Percentiles rank a stretch among this genome's conserved stretches.
Evolutionary conservation across 2,113 vertebrate genomes (phyloP).

Genomic region (Cyprinus carpio): DNA sequence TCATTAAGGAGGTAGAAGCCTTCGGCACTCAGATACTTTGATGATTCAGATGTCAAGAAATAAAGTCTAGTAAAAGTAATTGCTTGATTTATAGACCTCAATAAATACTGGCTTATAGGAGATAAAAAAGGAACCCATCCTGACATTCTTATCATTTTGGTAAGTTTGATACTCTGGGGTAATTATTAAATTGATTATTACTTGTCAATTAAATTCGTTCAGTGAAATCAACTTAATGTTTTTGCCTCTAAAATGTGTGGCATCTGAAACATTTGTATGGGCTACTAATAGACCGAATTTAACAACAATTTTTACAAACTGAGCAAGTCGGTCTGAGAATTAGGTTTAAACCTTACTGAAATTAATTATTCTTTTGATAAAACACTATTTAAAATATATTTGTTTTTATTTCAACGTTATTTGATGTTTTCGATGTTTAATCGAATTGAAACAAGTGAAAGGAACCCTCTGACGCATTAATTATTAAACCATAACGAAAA

Average conservation of each 20-base stretch:
- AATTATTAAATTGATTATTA: neutral
- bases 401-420: neutral
- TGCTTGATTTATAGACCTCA: neutral
- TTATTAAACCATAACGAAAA: neutral
- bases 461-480: neutral
- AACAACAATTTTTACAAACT: no score
- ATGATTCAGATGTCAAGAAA: neutral
- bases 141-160: neutral
- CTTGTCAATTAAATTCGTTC: neutral
- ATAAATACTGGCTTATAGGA: neutral
- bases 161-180: neutral
- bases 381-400: neutral
- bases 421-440: neutral
- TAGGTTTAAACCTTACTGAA: neutral
- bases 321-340: no score
- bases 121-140: neutral
- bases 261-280: neutral
- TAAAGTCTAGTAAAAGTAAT: neutral
- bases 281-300: no score
- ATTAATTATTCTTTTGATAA: neutral
- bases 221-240: neutral
- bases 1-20: neutral
- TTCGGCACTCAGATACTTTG: neutral
- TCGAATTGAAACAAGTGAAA: neutral
- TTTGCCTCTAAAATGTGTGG: neutral